Percentiles rank a stretch among this genome's conserved stretches.
These are phyloP conservation scores for Solenodon paradoxus DNA, from an alignment of 2,113 vertebrate species.

Conservation along the genomic window DNA sequence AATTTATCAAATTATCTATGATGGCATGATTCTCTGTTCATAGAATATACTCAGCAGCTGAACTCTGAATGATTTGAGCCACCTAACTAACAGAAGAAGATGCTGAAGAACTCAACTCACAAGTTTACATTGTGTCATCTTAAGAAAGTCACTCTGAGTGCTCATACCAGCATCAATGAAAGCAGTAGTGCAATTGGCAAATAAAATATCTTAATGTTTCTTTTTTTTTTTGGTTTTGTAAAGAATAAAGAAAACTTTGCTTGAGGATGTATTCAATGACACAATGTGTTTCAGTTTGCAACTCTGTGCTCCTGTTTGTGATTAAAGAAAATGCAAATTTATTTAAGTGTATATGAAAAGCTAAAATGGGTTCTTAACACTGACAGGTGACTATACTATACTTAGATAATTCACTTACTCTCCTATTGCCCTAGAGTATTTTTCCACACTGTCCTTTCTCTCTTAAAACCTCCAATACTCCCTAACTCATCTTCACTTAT, in stretches of 20 bases:
- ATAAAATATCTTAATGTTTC: not conserved
- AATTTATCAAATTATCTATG: not conserved
- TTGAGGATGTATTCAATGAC: not conserved
- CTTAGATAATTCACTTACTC: not conserved
- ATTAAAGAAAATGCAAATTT: not conserved
- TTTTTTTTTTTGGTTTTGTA: not conserved
- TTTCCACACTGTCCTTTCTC: not conserved
- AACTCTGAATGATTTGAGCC: not conserved
- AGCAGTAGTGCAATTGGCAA: not conserved
- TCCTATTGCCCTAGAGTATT: not conserved
- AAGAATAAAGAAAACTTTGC: not conserved
- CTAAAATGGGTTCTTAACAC: not conserved
- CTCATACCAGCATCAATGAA: not conserved
- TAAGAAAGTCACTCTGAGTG: not conserved
- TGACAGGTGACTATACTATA: not conserved
- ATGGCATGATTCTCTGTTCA: not conserved
- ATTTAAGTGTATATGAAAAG: not conserved
- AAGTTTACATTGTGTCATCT: not conserved
- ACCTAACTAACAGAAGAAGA: not conserved
- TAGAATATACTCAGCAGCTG: not conserved
- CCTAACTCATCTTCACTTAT: not conserved
- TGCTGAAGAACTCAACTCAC: not conserved
- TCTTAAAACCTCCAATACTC: not conserved
- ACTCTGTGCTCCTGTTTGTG: not conserved
- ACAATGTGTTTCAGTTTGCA: not conserved